Evolutionary conservation across 1,140 invertebrate species (phyloP), one percentile per base, ranked within the genome.

Genomic region (Pseudoatta argentina): DNA sequence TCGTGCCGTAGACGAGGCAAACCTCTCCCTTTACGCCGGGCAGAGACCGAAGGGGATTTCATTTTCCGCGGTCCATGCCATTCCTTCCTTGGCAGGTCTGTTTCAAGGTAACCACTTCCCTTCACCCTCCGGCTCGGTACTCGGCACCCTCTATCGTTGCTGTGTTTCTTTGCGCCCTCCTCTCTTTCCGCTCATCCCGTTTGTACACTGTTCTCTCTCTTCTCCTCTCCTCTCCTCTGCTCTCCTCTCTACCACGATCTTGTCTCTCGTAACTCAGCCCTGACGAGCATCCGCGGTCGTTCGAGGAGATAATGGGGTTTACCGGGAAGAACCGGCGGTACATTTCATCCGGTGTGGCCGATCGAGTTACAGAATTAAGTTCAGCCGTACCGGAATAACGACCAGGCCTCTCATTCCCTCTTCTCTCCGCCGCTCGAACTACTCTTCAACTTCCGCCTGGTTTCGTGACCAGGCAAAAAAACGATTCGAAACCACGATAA

Each of bases 361-460:
- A 91, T 91, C 86, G 90, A 91, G 85, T 91, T 91, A 91, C 86
- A 87, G 85, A 91, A 91, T 91, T 91, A 91, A 91, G 91, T 87
- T 89, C 90, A 88, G 66, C 81, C 87, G 90, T 88, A 91, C 86
- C 67, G 78, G 83, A 91, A 89, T 91, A 91, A 91, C 91, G 90
- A 89, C 77, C 78, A 78, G 69, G 78, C 82, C 85, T 64, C 59
- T 76, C 55, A 53, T 81, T 82, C 61, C 75, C 61, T 55, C 39
- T 63, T n/a, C 61, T 61, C 39, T 67, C 34, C 51, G n/a, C 63
- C 24, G 34, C 48, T 48, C 55, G 30, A 24, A 18, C 55, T 55
- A 21, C 69, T 39, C 72, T 34, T 10, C 71, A 24, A 61, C 64
- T 51, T 48, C 64, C 89, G 66, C n/a, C n/a, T 16, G 18, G 64